Conservation (phyloP, 1,140 invertebrate species). For the Amyelois transitella region DNA sequence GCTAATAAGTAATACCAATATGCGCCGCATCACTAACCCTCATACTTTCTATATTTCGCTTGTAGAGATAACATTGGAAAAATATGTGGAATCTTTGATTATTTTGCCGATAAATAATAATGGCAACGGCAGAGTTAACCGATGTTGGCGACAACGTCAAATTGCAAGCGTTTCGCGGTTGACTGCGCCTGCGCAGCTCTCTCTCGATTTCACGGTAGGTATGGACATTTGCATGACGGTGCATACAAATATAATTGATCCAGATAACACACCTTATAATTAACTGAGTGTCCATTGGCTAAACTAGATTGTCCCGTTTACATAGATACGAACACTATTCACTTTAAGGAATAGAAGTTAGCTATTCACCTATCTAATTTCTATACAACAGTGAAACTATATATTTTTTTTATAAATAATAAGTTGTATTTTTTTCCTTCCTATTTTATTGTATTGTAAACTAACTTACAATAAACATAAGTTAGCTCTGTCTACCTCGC, state of each 20-base stretch:
- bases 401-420: too few species aligned
- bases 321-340: too few species aligned
- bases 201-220: constrained; percentile 57
- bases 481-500: too few species aligned
- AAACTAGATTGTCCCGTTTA: neutral
- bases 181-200: constrained; percentile 48
- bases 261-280: constrained; percentile 35
- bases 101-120: constrained; percentile 1
- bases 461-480: too few species aligned
- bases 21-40: neutral
- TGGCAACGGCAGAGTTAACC: neutral
- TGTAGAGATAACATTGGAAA: neutral
- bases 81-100: neutral
- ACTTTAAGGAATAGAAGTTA: too few species aligned
- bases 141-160: constrained; percentile 35
- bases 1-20: too few species aligned
- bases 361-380: too few species aligned
- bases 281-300: neutral
- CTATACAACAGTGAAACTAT: too few species aligned
- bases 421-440: too few species aligned
- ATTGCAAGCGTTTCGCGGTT: constrained; percentile 40
- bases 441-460: too few species aligned
- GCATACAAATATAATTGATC: constrained; percentile 55
- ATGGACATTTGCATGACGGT: constrained; percentile 63
- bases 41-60: neutral